Evolutionary conservation across 2,113 vertebrate species (phyloP), one percentile per base, ranked within the genome.

Genomic region (Aramus guarauna): DNA sequence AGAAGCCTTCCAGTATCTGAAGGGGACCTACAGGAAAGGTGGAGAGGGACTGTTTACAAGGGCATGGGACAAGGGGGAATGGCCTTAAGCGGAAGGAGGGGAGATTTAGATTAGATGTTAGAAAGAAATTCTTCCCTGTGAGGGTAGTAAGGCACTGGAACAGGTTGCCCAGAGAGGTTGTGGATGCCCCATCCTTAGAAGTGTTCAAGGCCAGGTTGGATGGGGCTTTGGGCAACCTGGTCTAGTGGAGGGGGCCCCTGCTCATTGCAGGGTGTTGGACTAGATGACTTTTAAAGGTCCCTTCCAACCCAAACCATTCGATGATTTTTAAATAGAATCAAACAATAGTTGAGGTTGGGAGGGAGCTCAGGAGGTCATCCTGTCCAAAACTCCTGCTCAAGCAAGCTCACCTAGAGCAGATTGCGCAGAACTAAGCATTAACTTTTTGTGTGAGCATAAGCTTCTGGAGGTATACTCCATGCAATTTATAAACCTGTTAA

Each of bases 41-140:
- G 14, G 14, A n/a, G 29, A n/a, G 21, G 39, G 34, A 30, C 5
- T 3, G 11, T 45, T 74, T 74, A 26, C 9, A 5, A 74, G 23
- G 30, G 30, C 12, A 9, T 55, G 23, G 30, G 16, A 45, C n/a
- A 55, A 0, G 0, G 11, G 6, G 16, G 5, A 56, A 39, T 6
- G 15, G 6, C 32, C 62, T 62, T 62, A 39, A 52, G 30, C n/a
- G 30, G 30, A 37, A 34, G 26, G 16, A 68, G 24, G 43, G 43
- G 12, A 43, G 43, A 15, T 16, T 41, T 41, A 41, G 39, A 41
- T 41, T 11, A 43, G 43, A 43, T 7, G 15, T 14, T 43, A 43
- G 43, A 15, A 43, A 43, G 43, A 43, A 43, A 43, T 43, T 14
- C 14, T 43, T 43, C 15, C 5, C 43, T 6, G 15, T 43, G 43